Evolutionary conservation across 2,797 vertebrate species (phyloP).

Genomic region (Clarias platycephalus): DNA sequence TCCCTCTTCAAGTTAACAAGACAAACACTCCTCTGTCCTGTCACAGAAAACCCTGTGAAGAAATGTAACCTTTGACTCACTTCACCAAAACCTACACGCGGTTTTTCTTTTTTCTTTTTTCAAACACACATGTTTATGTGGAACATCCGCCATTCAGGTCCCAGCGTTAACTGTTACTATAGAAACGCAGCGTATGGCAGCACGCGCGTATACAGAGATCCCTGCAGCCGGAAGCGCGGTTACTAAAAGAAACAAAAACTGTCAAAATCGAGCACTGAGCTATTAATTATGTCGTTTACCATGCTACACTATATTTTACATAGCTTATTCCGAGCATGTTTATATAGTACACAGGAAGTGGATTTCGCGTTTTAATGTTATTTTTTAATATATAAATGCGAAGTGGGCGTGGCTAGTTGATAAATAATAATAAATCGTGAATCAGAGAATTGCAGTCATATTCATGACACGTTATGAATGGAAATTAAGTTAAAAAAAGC

Average conservation of each 20-base stretch:
- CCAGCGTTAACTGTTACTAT: not conserved
- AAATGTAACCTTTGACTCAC: not conserved
- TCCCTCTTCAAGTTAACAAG: not conserved
- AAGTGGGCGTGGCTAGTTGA: slow-evolving; percentile 4
- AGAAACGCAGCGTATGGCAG: not conserved
- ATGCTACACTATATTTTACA: not conserved
- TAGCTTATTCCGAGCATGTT: not conserved
- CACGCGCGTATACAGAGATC: not conserved
- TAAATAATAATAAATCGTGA: not conserved
- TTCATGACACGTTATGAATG: not conserved
- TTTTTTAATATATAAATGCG: not conserved
- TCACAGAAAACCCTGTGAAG: not conserved
- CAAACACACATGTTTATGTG: not conserved
- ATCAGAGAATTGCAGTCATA: too few species aligned
- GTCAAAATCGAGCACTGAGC: not conserved
- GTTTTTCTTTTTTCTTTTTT: not conserved
- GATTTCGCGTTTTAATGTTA: not conserved
- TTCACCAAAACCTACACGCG: not conserved
- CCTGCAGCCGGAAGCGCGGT: not conserved
- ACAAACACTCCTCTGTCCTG: not conserved
- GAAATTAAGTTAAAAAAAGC: not conserved
- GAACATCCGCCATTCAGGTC: not conserved
- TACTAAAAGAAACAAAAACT: not conserved
- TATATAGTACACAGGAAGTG: not conserved
- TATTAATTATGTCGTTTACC: not conserved